These are phyloP conservation scores for Tangara arthus DNA, from an alignment of 2,797 vertebrate species.

Conservation along the genomic window DNA sequence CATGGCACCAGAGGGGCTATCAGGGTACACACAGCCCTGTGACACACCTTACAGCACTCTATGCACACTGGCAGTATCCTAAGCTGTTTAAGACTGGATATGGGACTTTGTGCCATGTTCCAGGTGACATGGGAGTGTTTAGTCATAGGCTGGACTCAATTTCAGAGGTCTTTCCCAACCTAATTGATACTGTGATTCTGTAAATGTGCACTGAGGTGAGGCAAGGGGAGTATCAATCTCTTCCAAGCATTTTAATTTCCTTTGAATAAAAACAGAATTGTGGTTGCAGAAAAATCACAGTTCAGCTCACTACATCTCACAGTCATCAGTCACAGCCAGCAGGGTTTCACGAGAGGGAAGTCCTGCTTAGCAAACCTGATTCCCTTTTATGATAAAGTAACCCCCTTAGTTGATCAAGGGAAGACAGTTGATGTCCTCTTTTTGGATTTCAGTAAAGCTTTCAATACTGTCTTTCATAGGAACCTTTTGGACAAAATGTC, in stretches of 20 bases:
- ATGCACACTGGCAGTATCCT: neutral
- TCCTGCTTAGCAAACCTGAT: neutral
- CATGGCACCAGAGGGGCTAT: neutral
- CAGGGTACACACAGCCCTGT: rapidly evolving
- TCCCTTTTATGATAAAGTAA: neutral
- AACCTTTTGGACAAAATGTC: neutral
- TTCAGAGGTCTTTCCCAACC: neutral
- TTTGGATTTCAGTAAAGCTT: neutral
- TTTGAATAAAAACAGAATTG: neutral
- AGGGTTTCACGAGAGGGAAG: rapidly evolving
- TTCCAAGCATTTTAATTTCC: neutral
- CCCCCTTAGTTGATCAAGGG: neutral
- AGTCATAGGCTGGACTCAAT: neutral
- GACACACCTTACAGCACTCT: neutral
- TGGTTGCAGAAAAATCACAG: neutral
- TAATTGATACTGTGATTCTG: neutral
- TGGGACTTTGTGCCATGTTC: neutral
- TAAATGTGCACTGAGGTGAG: neutral
- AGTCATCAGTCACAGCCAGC: neutral
- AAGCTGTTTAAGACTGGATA: neutral
- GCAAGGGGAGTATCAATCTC: neutral
- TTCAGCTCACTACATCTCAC: neutral
- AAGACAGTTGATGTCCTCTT: neutral
- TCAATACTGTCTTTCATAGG: neutral
- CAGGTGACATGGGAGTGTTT: neutral